Base-by-base conservation (phyloP, 2,797 vertebrate species). In the Paguma larvata region DNA sequence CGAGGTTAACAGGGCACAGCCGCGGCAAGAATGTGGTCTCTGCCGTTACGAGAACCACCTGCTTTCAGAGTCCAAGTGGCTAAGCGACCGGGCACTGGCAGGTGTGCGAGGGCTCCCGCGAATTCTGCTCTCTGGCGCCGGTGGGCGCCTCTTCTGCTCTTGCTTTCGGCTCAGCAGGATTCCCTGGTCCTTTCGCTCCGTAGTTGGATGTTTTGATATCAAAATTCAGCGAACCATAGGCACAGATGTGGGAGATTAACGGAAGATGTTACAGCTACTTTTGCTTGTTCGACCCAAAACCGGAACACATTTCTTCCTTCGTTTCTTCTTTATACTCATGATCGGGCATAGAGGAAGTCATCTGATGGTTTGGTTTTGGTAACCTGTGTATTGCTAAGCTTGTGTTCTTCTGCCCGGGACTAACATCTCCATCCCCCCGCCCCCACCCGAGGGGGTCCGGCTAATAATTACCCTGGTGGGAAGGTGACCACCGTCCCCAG, bases 261-360 rank as follows among this genome's bases (percentile, higher is more conserved):
- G 62, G 89, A 96, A 97, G 97, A 88, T 97, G 94, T 94, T 95
- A 95, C 96, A 93, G 93, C 78, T 70, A 67, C 1, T 23, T 83
- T 85, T 87, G 94, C 96, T 98, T 98, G 97, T 98, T 98, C 98
- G 97, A 94, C 92, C 95, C 97, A 89, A 63, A 97, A 77, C 93
- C 38, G 44, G 44, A 97, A 92, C 92, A 62, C 12, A 32, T 48
- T 25, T 38, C 91, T 16, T 94, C 73, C 65, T 84, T 77, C 41
- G 1, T 73, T 75, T 75, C 53, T 38, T 32, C 77, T 87, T 44
- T 41, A n/a, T 41, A 1, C 38, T 86, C 19, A 5, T 63, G 41
- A 53, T 7, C 4, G 14, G 41, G 11, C 21, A 9, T 41, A 21
- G 4, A 46, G 86, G 77, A 92, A 73, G 84, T 53, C 46, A 14